A percentile compares a stretch with the other conserved stretches of the same genome.
Evolutionary conservation across 2,888 invertebrate species (phyloP).

Genomic region (Oasisia sp.): DNA sequence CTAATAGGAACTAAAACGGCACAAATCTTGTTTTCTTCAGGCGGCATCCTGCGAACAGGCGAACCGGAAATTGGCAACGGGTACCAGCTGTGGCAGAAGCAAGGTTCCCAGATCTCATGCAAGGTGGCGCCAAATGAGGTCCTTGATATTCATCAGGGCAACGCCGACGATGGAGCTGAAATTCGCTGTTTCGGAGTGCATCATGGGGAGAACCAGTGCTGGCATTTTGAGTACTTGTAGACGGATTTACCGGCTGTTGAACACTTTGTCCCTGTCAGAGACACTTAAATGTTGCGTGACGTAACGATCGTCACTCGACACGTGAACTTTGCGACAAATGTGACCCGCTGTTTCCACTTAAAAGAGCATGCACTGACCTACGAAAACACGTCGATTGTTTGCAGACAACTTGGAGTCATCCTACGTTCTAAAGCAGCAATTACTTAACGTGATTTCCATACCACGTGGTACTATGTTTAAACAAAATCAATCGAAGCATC

Average conservation of each 20-base stretch:
- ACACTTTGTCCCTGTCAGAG: not conserved
- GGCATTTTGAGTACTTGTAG: slow-evolving; percentile 13
- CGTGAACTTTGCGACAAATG: not conserved
- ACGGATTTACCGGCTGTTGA: not conserved
- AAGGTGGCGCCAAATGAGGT: not conserved
- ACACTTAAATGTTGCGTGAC: not conserved
- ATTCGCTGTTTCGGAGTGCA: not conserved
- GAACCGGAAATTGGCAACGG: not conserved
- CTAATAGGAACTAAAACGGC: not conserved
- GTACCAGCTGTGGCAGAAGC: slow-evolving; percentile 14
- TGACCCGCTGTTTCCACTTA: not conserved
- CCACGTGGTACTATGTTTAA: not conserved
- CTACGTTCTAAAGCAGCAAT: not conserved
- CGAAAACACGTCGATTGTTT: not conserved
- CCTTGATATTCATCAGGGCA: not conserved
- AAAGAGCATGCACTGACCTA: not conserved
- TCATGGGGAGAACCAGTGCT: slow-evolving; percentile 20
- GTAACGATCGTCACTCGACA: not conserved
- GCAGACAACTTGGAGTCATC: not conserved
- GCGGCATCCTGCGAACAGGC: not conserved
- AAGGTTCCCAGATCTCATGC: not conserved
- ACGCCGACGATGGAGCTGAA: slow-evolving; percentile 19
- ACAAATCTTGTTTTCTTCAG: not conserved
- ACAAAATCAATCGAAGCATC: not conserved
- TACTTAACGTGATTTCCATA: not conserved